Evolutionary conservation across 2,113 vertebrate genomes (phyloP), one percentile per base, ranked within the genome.

Genomic region (Cyprinus carpio): DNA sequence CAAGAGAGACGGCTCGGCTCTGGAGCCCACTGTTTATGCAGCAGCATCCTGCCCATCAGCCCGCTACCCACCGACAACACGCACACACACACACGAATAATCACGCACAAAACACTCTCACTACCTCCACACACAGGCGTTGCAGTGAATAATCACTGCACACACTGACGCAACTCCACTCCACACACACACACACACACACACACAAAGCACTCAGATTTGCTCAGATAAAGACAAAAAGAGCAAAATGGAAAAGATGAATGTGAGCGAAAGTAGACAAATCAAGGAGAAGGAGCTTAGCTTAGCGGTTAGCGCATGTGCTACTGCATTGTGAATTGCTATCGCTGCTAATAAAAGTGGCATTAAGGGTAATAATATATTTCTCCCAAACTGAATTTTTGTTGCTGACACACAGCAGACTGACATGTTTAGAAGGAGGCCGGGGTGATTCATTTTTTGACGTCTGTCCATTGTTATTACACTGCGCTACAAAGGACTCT

Each of bases 21-120:
- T 54, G 40, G 46, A 83, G 46, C 31, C 65, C 81, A 83, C 20
- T 74, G 81, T 83, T 83, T 83, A 72, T 58, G 81, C 85, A 78
- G 51, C 51, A 37, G 72, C 65, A 64, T 82, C 40, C 54, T 65
- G 29, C 69, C 75, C 43, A 69, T 60, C 25, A 37, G 7, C 67
- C 54, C 65, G 12, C 51, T 67, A 54, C 64, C 46, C 64, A 37
- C 27, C 8, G 13, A 83, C 0, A 25, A 81, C 40, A 75, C 27
- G 2, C 18, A 75, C 25, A 60, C 76, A 62, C 76, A 79, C 62
- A 29, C 23, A 15, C 51, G 6, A 20, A 49, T 71, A 37, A 71
- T 71, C 40, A 77, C 6, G 16, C 12, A 46, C 58, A n/a, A 25
- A 69, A 40, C 0, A 6, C 23, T 34, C 62, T 29, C 46, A 62